Conservation (phyloP, 2,888 invertebrate species). For the Caenorhabditis japonica region DNA sequence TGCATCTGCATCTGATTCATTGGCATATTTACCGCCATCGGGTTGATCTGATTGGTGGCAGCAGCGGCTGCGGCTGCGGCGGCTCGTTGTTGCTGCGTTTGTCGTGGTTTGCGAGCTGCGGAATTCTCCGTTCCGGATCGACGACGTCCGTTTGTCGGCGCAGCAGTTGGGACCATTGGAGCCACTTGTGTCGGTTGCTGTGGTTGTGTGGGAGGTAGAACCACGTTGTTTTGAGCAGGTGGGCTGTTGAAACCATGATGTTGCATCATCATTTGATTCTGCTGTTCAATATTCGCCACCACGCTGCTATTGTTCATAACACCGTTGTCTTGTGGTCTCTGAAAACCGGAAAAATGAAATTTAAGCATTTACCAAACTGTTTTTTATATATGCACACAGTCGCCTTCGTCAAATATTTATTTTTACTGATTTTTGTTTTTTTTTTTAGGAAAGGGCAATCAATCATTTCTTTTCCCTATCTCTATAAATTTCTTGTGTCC, state of each 20-base stretch:
- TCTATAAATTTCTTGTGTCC: no score
- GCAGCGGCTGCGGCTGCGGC: not conserved
- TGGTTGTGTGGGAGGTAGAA: slow-evolving; percentile 6
- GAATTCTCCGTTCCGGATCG: slow-evolving; percentile 6
- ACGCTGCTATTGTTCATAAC: slow-evolving; percentile 13
- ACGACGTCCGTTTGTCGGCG: slow-evolving; percentile 14
- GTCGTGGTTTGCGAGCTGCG: slow-evolving; percentile 2
- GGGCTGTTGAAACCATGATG: slow-evolving; percentile 28
- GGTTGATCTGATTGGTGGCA: not conserved
- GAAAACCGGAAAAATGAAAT: not conserved
- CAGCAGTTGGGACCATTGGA: slow-evolving; percentile 1
- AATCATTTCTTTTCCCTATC: no score
- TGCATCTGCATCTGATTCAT: slow-evolving; percentile 6
- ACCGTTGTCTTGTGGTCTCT: slow-evolving; percentile 25
- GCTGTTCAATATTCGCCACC: slow-evolving; percentile 11
- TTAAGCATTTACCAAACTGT: not conserved
- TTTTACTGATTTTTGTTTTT: no score
- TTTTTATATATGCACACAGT: no score
- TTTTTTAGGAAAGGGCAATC: no score
- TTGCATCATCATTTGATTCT: slow-evolving; percentile 31
- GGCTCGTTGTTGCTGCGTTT: not conserved
- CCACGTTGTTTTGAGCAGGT: not conserved
- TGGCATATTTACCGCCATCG: not conserved
- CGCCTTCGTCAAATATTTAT: no score
- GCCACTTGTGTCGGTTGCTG: slow-evolving; percentile 7